Evolutionary conservation across 2,888 invertebrate genomes (phyloP), one percentile per base, ranked within the genome.

Genomic region (Clunio marinus): DNA sequence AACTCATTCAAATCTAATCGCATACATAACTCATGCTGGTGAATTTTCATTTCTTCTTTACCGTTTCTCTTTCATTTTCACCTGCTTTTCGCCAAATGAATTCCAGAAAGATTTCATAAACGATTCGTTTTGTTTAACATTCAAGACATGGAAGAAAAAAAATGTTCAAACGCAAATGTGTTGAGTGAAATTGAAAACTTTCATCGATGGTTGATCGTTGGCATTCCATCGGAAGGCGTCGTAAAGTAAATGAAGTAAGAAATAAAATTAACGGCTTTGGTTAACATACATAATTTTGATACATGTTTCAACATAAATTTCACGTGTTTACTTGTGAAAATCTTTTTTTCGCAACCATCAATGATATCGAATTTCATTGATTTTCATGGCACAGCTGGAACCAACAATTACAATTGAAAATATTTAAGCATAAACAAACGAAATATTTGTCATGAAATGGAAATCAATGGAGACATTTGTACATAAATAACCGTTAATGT

Each of bases 161-260:
- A 32, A 32, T 8, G 7, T 32, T 32, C 35, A 13, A 32, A 5
- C 35, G 35, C 35, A 32, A n/a, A 8, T 32, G 13, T 32, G 51
- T 22, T 22, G 17, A 51, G 17, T 17, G 51, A 51, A 51, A 51
- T 22, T 51, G 51, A 22, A 51, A 51, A 51, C 51, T 51, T 51
- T 51, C 41, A 13, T 32, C n/a, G n/a, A n/a, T n/a, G n/a, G n/a
- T n/a, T n/a, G n/a, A n/a, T 13, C 51, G 22, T 51, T 13, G 51
- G 17, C 51, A 51, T 51, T 51, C 51, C 51, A 51, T 7, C 45
- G 2, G 41, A 10, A 41, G 17, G n/a, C n/a, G 3, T 17, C 51
- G 51, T 51, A 10, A 32, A 32, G 5, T 32, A 32, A 32, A 20
- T 22, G 2, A 17, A 22, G 20, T 22, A 5, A 17, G 3, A 5